Conservation (phyloP, 1,140 invertebrate species). For the Paraescarpia echinospica region DNA sequence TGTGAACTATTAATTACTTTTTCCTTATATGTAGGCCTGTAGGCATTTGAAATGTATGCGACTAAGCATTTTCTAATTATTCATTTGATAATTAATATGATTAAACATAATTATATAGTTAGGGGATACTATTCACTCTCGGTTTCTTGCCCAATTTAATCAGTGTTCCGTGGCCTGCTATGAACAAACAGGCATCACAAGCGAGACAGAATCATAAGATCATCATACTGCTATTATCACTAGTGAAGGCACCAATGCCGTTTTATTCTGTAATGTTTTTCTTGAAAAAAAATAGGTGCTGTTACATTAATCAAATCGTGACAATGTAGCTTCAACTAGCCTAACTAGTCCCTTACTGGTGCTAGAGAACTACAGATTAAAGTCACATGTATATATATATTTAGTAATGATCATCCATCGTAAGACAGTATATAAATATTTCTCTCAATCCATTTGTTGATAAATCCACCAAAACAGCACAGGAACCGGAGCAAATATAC, state of each 20-base stretch:
- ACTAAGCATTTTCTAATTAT: no score
- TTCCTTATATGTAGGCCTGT: no score
- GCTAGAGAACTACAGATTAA: background rate
- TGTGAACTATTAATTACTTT: no score
- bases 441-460: background rate
- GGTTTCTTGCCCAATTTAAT: no score
- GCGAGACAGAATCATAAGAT: background rate
- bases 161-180: background rate
- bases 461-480: background rate
- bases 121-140: no score
- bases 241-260: background rate
- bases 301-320: background rate
- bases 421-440: slow-evolving; percentile 2
- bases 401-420: background rate
- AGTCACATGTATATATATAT: background rate
- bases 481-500: background rate
- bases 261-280: background rate
- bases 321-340: background rate
- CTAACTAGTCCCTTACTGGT: background rate
- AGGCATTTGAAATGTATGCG: no score
- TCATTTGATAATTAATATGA: no score
- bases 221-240: background rate
- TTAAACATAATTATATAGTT: no score
- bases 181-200: background rate
- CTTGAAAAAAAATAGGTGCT: background rate